Evolutionary conservation across 2,113 vertebrate species (phyloP), one percentile per base, ranked within the genome.

Genomic region (Gymnarchus niloticus): DNA sequence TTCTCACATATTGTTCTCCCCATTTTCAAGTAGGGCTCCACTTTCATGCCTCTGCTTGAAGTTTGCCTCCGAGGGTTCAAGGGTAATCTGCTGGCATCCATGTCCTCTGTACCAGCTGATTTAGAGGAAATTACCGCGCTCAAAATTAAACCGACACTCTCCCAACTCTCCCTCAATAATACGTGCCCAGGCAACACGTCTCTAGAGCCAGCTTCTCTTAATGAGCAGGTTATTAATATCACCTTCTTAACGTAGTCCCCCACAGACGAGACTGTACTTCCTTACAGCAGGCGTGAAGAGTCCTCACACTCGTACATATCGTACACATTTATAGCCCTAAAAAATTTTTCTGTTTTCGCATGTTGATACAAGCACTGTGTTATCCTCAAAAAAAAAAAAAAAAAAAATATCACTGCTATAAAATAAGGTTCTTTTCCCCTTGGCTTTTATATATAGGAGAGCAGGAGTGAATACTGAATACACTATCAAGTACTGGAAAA

Each of bases 201-300:
- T 86, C 85, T 21, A 52, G 85, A 80, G 41, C 46, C 23, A 6
- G 6, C 52, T 46, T 8, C 52, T 19, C 73, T 46, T 85, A 85
- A 56, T 85, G 84, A 85, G 52, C 6, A 21, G 46, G 56, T 61
- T 86, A 86, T 86, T 86, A 86, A 81, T 86, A 82, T 59, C 85
- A 12, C 21, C 41, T 33, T 1, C 56, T 48, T 56, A 48, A 44
- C 10, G 41, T 23, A 33, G 77, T 46, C 77, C 78, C 59, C 46
- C 25, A 23, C 56, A 51, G 78, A 33, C 28, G 19, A 9, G 84
- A 25, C 48, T 80, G 69, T 46, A 21, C 69, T 3, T 56, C 56
- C 82, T 56, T 56, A 14, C 14, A 37, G 61, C n/a, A 84, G 59
- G 7, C 46, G 28, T 1, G 3, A 37, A 44, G 69, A 77, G 49